Evolutionary conservation across 1,140 invertebrate genomes (phyloP).

Genomic region (Leptinotarsa lineolata): DNA sequence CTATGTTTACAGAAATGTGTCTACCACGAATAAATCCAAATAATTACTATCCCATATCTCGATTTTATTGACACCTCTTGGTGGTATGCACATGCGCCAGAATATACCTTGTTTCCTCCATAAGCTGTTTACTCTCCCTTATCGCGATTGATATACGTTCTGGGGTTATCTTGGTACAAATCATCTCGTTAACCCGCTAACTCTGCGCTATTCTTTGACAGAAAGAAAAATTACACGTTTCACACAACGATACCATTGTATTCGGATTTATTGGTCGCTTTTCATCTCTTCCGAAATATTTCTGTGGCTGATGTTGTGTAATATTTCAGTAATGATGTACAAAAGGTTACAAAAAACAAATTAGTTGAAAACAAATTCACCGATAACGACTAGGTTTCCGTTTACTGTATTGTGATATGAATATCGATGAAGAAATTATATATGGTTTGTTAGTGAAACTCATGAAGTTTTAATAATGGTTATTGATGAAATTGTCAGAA

Average conservation of each 20-base stretch:
- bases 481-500: too few species aligned
- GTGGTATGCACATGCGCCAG: neutral
- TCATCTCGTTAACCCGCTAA: constrained; percentile 8
- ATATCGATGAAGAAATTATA: too few species aligned
- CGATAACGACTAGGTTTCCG: too few species aligned
- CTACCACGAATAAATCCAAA: too few species aligned
- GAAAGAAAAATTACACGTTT: neutral
- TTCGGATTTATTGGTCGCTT: constrained; percentile 5
- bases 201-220: neutral
- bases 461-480: too few species aligned
- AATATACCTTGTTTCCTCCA: neutral
- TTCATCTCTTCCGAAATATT: constrained; percentile 6
- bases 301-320: neutral
- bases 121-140: constrained; percentile 3
- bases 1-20: too few species aligned
- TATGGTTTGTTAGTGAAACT: too few species aligned
- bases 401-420: too few species aligned
- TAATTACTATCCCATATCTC: neutral
- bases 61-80: neutral
- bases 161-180: constrained; percentile 13
- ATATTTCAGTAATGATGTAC: neutral
- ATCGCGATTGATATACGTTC: constrained; percentile 4
- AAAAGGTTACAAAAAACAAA: neutral
- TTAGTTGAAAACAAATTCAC: neutral
- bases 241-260: neutral